Evolutionary conservation across 2,797 vertebrate species (phyloP), one percentile per base, ranked within the genome.

Genomic region (Chloroceryle amazona): DNA sequence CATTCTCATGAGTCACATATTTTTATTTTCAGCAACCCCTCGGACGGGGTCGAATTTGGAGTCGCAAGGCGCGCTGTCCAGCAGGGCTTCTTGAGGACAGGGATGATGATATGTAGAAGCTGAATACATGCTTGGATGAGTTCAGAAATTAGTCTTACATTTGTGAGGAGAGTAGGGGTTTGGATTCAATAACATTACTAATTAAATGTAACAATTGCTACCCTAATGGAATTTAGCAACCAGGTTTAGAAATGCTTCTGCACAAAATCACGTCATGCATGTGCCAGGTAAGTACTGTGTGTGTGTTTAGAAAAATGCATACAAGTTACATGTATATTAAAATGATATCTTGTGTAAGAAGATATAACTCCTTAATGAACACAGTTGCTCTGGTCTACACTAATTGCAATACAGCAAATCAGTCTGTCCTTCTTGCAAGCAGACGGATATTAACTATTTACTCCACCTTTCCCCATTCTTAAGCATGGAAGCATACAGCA

Each of bases 1-100:
- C 25, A 28, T 66, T 51, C 41, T 26, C 51, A 10, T 29, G 22
- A 57, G 29, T 14, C 1, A 0, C 18, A 2, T 16, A 11, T 33
- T 66, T 90, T 83, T 17, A 16, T 71, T 75, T 71, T 54, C 33
- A 51, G 13, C 28, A 37, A 52, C 4, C 33, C 10, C 19, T 20
- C 54, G 26, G 28, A 65, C 5, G 0, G 1, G 81, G 37, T 25
- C 0, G 0, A 76, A 41, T 41, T n/a, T 52, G 42, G 11, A 72
- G 19, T 20, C 75, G 23, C 52, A 46, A 76, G 21, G 25, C 44
- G 57, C 71, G 7, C 8, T 78, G 31, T 28, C 41, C 19, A 4
- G 23, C 35, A 73, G 21, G 15, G 15, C 19, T 54, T 78, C 47
- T 54, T 44, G 49, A 78, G 14, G 54, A 66, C 1, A 1, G 61